Evolutionary conservation across 2,113 vertebrate species (phyloP).

Genomic region (Bagarius yarrelli): DNA sequence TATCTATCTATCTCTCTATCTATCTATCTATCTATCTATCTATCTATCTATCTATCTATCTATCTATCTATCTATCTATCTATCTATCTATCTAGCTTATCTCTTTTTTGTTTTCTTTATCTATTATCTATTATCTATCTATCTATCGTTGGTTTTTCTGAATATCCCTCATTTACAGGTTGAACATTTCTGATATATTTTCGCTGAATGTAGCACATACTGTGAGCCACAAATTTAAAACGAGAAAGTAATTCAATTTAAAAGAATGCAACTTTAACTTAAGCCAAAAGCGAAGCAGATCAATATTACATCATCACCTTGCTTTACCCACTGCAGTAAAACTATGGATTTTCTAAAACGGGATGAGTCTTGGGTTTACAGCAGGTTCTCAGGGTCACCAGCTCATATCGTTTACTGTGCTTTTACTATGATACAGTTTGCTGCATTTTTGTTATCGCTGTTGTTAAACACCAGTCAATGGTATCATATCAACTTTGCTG

Average conservation of each 20-base stretch:
- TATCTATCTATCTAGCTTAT: too few species aligned
- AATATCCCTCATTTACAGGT: background rate
- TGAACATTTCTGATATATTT: slow-evolving; percentile 2
- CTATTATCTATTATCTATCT: too few species aligned
- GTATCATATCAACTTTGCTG: background rate
- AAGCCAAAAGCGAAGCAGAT: slow-evolving; percentile 30
- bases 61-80: too few species aligned
- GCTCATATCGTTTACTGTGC: slow-evolving; percentile 1
- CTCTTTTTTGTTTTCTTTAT: too few species aligned
- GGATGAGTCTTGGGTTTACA: slow-evolving; percentile 2
- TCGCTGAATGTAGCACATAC: background rate
- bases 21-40: too few species aligned
- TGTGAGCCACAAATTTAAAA: slow-evolving; percentile 18
- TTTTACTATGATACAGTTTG: background rate
- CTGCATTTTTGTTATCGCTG: background rate
- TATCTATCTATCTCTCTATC: too few species aligned
- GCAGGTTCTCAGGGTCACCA: slow-evolving; percentile 27
- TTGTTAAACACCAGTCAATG: too few species aligned
- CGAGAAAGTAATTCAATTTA: slow-evolving; percentile 37
- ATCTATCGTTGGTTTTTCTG: background rate
- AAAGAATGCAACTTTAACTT: slow-evolving; percentile 42
- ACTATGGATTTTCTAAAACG: slow-evolving; percentile 30
- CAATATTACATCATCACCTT: slow-evolving; percentile 46
- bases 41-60: too few species aligned
- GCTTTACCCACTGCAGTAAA: slow-evolving; percentile 33